Base-by-base conservation (phyloP, 2,888 invertebrate genomes). In the Andrena dorsata region DNA sequence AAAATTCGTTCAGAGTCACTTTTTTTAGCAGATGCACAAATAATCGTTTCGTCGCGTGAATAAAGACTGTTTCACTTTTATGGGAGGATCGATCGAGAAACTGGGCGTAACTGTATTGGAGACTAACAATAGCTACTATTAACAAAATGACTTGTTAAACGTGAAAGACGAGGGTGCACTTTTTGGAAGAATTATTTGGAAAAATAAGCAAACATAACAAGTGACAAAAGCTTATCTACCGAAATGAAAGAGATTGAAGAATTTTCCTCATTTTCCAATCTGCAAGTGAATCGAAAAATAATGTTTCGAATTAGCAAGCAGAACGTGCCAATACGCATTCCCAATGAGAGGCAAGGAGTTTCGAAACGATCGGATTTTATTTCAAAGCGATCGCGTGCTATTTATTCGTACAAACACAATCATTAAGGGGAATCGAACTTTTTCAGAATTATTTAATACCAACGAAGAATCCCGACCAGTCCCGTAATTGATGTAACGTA, bases 401-500 rank as follows among this genome's bases (percentile, higher is more conserved):
- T 30, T 61, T 32, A 32, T 20, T 61, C 1, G 32, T 20, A 8
- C 35, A 10, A 61, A 61, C 20, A 20, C 20, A 8, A 56, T 56
- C 23, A 56, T 56, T 56, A 20, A 23, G 56, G 10, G 8, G 56
- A 13, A 20, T 23, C 32, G n/a, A n/a, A 16, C 1, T n/a, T 56
- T 30, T 41, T 56, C 41, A 5, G 35, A 56, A 41, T 23, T 26
- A n/a, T 41, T 69, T 69, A 69, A 69, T 41, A 35, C 13, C 68
- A n/a, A n/a, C 26, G 41, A n/a, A 35, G 35, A 28, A 35, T 61
- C 28, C 16, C 28, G 35, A 5, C 20, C 20, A 32, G n/a, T 1
- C 16, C 32, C 16, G 32, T 35, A 68, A 56, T 68, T 56, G 53
- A 68, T 56, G 68, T 56, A 68, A 26, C 56, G 35, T 68, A 68